Base-by-base conservation (phyloP, 2,113 vertebrate genomes). In the Dascyllus trimaculatus region DNA sequence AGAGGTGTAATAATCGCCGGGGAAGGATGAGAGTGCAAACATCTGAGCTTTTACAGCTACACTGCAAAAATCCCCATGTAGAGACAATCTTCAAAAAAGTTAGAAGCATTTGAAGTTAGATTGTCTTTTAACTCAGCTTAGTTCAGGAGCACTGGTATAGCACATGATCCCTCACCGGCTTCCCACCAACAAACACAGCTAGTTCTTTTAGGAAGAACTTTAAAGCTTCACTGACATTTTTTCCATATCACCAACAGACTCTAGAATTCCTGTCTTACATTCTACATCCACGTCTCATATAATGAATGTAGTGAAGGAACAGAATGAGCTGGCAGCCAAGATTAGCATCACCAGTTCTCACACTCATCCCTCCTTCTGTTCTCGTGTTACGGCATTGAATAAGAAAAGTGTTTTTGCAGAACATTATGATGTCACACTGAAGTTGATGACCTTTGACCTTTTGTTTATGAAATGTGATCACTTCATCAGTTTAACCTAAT, bases 21-120 rank as follows among this genome's bases (percentile, higher is more conserved):
- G 62, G 57, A 46, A 45, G 29, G 43, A 29, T 54, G 17, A 68
- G 45, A 59, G 58, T 45, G 59, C 62, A 53, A 66, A 48, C 54
- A 38, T 60, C 32, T 78, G 18, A 52, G 49, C 29, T 21, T 75
- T 65, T 59, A 22, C 18, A 67, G n/a, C 18, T 19, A 21, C 15
- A 17, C 52, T 32, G 53, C 5, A 53, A 53, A 71, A 24, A 24
- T 13, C 19, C 18, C 38, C 4, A 17, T 49, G 45, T 21, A 8
- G 32, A 70, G 21, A 11, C 24, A 71, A 25, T 76, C 8, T 45
- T 18, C 8, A 24, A 17, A 43, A 43, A 35, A 59, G 1, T 59
- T 4, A 35, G 57, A 48, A 19, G 46, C 46, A 48, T 48, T 48
- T 4, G 46, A 48, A 48, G 18, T 18, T 15, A 18, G 46, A 48